Conservation (phyloP, 2,797 vertebrate genomes). For the Diglossa cyanea region DNA sequence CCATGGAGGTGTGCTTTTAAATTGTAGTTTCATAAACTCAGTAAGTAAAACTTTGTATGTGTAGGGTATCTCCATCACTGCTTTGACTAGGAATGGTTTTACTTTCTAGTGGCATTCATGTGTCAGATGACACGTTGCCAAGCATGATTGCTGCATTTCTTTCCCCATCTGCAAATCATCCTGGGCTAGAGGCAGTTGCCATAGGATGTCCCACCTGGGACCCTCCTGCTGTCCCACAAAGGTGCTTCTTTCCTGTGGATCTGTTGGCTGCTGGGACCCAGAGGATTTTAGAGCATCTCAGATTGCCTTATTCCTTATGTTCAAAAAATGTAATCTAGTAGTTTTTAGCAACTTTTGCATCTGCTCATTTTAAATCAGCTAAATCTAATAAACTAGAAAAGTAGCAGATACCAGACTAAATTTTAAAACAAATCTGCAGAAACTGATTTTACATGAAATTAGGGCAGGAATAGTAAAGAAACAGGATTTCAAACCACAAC, state of each 20-base stretch:
- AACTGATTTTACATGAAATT: neutral
- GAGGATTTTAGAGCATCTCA: neutral
- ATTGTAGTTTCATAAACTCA: neutral
- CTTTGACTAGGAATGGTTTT: neutral
- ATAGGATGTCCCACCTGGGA: neutral
- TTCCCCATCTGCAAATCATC: neutral
- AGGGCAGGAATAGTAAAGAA: neutral
- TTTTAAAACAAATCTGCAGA: neutral
- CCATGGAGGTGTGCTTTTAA: neutral
- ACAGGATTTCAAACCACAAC: neutral
- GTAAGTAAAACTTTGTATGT: neutral
- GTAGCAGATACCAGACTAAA: neutral
- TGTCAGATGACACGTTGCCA: neutral
- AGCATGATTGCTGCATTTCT: neutral
- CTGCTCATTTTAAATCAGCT: neutral
- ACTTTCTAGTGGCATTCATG: neutral
- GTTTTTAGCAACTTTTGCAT: neutral
- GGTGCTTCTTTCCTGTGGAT: fast-evolving
- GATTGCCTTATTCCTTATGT: neutral
- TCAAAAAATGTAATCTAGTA: neutral
- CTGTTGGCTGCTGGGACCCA: neutral
- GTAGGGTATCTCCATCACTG: neutral
- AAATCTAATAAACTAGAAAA: neutral
- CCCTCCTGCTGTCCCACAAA: neutral
- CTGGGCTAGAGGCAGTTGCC: neutral